These are phyloP conservation scores for Lampropteryx suffumata DNA, from an alignment of 2,888 invertebrate genomes.

Conservation along the genomic window DNA sequence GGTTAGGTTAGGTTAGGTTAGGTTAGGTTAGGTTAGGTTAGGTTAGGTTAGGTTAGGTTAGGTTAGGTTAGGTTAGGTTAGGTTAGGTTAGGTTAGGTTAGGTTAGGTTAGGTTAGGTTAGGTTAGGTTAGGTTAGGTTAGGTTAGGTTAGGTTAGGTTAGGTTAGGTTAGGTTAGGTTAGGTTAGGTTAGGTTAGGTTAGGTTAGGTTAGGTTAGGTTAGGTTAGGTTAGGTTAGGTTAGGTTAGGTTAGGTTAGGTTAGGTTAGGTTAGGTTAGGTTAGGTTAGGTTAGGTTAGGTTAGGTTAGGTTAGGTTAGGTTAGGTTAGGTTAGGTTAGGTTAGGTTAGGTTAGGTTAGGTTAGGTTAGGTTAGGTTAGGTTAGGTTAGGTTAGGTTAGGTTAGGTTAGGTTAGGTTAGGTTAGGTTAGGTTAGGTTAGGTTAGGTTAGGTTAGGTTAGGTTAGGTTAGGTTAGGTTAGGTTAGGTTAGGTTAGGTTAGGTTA, in stretches of 20 bases:
- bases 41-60: slow-evolving; percentile 12
- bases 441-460: slow-evolving; percentile 9
- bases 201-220: slow-evolving; percentile 11
- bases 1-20: slow-evolving; percentile 11
- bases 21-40: slow-evolving; percentile 11
- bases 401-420: slow-evolving; percentile 12
- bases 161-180: slow-evolving; percentile 12
- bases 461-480: slow-evolving; percentile 1
- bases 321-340: slow-evolving; percentile 11
- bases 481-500: too few species aligned
- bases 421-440: slow-evolving; percentile 22
- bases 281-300: slow-evolving; percentile 9
- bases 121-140: slow-evolving; percentile 11
- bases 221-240: slow-evolving; percentile 11
- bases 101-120: slow-evolving; percentile 11
- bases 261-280: slow-evolving; percentile 12
- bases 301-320: slow-evolving; percentile 11
- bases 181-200: slow-evolving; percentile 9
- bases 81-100: slow-evolving; percentile 9
- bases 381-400: slow-evolving; percentile 9
- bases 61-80: slow-evolving; percentile 12
- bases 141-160: slow-evolving; percentile 12
- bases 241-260: slow-evolving; percentile 12
- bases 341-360: slow-evolving; percentile 12
- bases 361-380: slow-evolving; percentile 12